A percentile compares a stretch with the other conserved stretches of the same genome.
These are phyloP conservation scores for Thymelicus acteon DNA, from an alignment of 2,888 invertebrate genomes.

Conservation along the genomic window DNA sequence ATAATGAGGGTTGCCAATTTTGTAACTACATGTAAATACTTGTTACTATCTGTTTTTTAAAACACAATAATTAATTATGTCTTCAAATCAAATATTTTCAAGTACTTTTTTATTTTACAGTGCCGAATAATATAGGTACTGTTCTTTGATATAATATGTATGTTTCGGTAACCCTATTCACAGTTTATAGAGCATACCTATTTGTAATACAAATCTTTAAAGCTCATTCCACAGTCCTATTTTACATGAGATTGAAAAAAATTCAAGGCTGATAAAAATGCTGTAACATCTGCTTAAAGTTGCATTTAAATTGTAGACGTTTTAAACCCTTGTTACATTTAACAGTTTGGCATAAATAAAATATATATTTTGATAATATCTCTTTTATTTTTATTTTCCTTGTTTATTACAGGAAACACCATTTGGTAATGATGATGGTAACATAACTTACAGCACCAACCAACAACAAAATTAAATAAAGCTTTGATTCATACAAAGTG, in stretches of 20 bases:
- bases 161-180: too few species aligned
- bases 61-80: too few species aligned
- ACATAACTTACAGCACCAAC: slow-evolving; percentile 26
- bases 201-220: too few species aligned
- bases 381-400: slow-evolving; percentile 10
- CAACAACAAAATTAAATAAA: neutral
- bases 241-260: neutral
- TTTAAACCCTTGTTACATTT: slow-evolving; percentile 1
- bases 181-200: too few species aligned
- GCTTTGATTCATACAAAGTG: neutral
- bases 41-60: too few species aligned
- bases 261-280: neutral
- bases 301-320: neutral
- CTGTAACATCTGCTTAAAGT: neutral
- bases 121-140: too few species aligned
- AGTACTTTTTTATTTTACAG: too few species aligned
- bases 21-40: too few species aligned
- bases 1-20: too few species aligned
- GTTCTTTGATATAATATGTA: too few species aligned
- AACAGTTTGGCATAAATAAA: slow-evolving; percentile 19
- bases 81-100: too few species aligned
- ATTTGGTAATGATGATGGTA: too few species aligned
- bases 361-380: slow-evolving; percentile 10
- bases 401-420: neutral
- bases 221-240: neutral